Conservation (phyloP, 2,113 vertebrate genomes). For the Miniopterus natalensis region DNA sequence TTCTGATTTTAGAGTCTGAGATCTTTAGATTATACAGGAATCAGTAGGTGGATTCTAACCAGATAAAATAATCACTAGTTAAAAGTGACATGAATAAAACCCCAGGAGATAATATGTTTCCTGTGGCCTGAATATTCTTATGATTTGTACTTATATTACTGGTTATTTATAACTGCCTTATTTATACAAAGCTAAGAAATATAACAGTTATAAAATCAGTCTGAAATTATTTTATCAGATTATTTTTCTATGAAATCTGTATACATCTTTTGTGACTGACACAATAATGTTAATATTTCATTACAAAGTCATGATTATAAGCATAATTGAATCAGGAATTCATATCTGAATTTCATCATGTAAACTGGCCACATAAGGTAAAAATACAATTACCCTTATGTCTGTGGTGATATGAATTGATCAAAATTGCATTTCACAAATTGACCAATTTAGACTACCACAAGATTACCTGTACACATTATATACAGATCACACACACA, state of each 20-base stretch:
- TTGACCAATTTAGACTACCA: background rate
- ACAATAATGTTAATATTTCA: background rate
- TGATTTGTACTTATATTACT: background rate
- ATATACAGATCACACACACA: background rate
- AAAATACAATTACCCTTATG: background rate
- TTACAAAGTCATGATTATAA: background rate
- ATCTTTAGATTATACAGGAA: background rate
- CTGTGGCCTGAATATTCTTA: background rate
- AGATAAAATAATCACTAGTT: background rate
- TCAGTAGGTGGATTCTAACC: background rate
- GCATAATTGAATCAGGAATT: background rate
- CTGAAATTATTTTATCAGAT: conserved; percentile 14
- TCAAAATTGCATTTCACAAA: conserved; percentile 23
- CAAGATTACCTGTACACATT: background rate
- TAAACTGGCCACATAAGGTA: background rate
- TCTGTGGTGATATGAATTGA: background rate
- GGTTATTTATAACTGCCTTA: background rate
- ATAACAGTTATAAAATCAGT: background rate
- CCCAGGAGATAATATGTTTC: background rate
- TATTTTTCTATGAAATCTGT: background rate
- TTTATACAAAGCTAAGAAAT: background rate
- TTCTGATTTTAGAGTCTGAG: background rate
- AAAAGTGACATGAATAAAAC: background rate
- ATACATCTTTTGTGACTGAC: background rate
- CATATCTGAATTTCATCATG: conserved; percentile 2